A percentile compares a stretch with the other conserved stretches of the same genome.
Evolutionary conservation across 2,113 vertebrate genomes (phyloP).

Genomic region (Girardinichthys multiradiatus): DNA sequence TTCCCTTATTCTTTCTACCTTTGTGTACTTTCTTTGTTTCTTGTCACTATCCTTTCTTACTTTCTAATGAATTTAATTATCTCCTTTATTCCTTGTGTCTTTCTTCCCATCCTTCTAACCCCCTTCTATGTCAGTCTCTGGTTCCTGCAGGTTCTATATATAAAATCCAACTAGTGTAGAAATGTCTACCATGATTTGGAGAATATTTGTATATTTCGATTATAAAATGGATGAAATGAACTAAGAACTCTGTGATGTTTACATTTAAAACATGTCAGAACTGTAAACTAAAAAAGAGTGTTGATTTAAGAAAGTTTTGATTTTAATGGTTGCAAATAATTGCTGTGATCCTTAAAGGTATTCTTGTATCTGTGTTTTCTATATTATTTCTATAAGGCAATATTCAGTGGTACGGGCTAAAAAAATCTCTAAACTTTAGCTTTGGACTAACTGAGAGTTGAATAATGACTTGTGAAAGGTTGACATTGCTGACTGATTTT

Average conservation of each 20-base stretch:
- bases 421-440: slow-evolving; percentile 25
- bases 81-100: too few species aligned
- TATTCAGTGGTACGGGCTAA: not conserved
- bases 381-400: slow-evolving; percentile 11
- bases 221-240: not conserved
- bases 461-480: slow-evolving; percentile 34
- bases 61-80: too few species aligned
- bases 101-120: too few species aligned
- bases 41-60: too few species aligned
- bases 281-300: not conserved
- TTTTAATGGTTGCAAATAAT: not conserved
- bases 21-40: not conserved
- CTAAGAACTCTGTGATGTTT: not conserved
- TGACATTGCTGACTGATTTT: slow-evolving; percentile 15
- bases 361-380: slow-evolving; percentile 9
- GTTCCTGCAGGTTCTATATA: too few species aligned
- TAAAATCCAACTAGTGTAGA: too few species aligned
- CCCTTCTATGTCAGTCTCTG: too few species aligned
- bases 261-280: not conserved
- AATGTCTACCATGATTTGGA: too few species aligned
- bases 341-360: not conserved
- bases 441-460: slow-evolving; percentile 9
- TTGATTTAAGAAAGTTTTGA: not conserved
- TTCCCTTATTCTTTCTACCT: not conserved
- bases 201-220: not conserved